phyloP scores from a whole-genome alignment of 2,113 vertebrate genomes.

The Psilopsiagon aurifrons region DNA sequence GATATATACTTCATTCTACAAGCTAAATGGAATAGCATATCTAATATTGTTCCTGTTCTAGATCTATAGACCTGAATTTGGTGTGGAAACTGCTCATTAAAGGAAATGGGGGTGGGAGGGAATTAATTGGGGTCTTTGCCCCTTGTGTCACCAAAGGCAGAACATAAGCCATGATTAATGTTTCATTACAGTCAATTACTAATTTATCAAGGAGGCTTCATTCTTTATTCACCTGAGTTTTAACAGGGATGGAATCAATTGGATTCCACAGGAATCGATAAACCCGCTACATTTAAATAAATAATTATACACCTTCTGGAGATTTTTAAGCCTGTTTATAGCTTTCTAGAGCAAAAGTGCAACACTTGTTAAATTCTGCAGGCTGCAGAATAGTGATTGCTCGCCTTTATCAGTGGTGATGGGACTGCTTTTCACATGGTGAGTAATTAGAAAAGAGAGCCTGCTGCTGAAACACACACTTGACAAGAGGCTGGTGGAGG shows the following conservation, averaged over 20 bases:
- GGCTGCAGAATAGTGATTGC: not conserved
- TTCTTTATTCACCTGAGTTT: constrained; percentile 30
- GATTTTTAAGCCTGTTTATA: not conserved
- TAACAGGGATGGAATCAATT: not conserved
- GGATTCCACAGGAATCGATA: not conserved
- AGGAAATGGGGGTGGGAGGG: not conserved
- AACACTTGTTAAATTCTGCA: not conserved
- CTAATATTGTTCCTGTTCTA: not conserved
- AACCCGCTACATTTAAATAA: constrained; percentile 21
- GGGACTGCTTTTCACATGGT: not conserved
- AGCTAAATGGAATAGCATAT: not conserved
- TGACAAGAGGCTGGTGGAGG: not conserved
- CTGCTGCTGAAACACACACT: not conserved
- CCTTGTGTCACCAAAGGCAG: not conserved
- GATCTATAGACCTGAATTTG: not conserved
- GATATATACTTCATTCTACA: not conserved
- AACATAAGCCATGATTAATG: not conserved
- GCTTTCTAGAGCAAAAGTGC: not conserved
- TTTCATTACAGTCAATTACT: constrained; percentile 36
- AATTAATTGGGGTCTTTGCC: constrained; percentile 8
- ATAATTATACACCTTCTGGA: not conserved
- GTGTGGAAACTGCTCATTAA: not conserved
- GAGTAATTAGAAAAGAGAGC: constrained; percentile 12
- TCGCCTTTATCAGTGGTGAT: not conserved
- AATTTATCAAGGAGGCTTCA: constrained; percentile 48